Evolutionary conservation across 2,797 vertebrate species (phyloP).

Genomic region (Rhinella marina): DNA sequence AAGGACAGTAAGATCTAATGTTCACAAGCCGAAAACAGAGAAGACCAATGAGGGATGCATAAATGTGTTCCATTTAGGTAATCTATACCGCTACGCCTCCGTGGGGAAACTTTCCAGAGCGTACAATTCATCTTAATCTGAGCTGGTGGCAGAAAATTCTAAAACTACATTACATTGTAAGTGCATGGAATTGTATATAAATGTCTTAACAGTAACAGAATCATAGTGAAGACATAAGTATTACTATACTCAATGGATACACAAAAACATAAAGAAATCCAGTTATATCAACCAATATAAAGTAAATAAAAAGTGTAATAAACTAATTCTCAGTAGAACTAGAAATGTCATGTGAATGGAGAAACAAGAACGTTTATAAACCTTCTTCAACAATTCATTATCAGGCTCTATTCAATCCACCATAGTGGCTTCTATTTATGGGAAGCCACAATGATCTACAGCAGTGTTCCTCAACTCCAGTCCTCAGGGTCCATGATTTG

Average conservation of each 20-base stretch:
- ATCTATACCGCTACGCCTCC: background rate
- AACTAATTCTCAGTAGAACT: background rate
- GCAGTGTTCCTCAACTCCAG: no score
- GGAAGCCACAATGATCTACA: no score
- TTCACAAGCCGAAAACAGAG: conserved; percentile 66
- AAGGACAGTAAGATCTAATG: conserved; percentile 69
- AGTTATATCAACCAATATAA: no score
- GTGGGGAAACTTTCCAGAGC: background rate
- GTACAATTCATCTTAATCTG: background rate
- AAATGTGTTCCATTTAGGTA: conserved; percentile 5
- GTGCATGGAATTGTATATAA: background rate
- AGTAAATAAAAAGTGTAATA: background rate
- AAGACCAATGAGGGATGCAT: conserved; percentile 57
- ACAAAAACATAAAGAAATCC: no score
- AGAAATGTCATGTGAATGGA: background rate
- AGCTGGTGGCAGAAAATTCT: background rate
- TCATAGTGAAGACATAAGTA: no score
- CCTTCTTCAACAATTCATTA: no score
- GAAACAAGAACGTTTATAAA: no score
- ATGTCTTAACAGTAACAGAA: background rate
- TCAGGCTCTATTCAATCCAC: no score
- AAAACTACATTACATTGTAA: background rate
- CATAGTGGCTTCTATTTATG: no score
- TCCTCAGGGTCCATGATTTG: no score
- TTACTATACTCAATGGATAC: no score